Conservation (phyloP, 2,888 invertebrate species). For the Ophion obscuratus region DNA sequence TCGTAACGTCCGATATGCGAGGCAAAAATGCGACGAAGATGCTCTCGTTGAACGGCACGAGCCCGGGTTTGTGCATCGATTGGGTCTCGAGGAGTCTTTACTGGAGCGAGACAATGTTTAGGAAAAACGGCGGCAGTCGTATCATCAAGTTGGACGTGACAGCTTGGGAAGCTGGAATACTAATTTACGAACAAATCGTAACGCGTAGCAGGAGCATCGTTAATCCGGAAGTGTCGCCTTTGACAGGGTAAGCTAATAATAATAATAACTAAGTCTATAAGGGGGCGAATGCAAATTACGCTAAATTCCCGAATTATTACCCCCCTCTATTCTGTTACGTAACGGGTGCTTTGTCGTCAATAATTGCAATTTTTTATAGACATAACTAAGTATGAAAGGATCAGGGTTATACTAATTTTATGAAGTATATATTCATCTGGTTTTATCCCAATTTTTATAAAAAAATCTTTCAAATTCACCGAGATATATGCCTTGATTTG, state of each 20-base stretch:
- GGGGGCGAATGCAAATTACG: too few species aligned
- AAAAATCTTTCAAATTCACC: too few species aligned
- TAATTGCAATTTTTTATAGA: too few species aligned
- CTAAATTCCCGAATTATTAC: too few species aligned
- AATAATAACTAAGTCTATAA: too few species aligned
- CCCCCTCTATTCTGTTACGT: too few species aligned
- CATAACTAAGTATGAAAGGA: too few species aligned
- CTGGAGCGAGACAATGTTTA: conserved; percentile 89
- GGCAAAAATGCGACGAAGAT: conserved; percentile 86
- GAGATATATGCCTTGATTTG: too few species aligned
- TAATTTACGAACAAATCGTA: conserved; percentile 85
- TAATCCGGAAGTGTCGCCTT: conserved; percentile 91
- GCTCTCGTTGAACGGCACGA: conserved; percentile 86
- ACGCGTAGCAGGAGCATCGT: conserved; percentile 86
- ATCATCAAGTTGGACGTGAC: conserved; percentile 89
- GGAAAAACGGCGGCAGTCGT: conserved; percentile 83
- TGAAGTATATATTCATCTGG: too few species aligned
- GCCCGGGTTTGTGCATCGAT: conserved; percentile 91
- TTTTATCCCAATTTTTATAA: too few species aligned
- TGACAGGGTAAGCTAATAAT: conserved; percentile 86
- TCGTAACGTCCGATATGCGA: conserved; percentile 87
- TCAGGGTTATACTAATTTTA: too few species aligned
- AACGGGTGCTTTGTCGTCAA: too few species aligned
- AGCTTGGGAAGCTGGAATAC: conserved; percentile 84
- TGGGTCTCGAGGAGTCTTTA: conserved; percentile 95